A percentile compares a stretch with the other conserved stretches of the same genome.
Conservation (phyloP, 2,113 vertebrate genomes). For the Shinisaurus crocodilurus region DNA sequence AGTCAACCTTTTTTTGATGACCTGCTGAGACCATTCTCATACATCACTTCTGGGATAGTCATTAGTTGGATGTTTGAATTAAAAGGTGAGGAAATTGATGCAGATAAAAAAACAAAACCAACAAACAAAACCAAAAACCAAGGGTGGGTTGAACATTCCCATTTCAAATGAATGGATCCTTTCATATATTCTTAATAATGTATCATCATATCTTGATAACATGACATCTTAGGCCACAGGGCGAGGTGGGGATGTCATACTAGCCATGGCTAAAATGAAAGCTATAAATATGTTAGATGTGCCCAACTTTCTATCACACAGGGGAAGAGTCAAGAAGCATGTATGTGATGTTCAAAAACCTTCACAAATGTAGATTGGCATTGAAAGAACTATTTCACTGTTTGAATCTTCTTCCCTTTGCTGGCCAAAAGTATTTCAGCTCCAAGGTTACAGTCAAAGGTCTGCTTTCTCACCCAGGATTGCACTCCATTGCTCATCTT, state of each 20-base stretch:
- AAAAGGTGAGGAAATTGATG: slow-evolving; percentile 42
- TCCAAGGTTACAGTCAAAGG: neutral
- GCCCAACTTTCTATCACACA: neutral
- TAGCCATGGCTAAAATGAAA: neutral
- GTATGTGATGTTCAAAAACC: neutral
- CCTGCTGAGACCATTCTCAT: slow-evolving; percentile 11
- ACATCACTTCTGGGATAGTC: slow-evolving; percentile 24
- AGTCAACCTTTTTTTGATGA: slow-evolving; percentile 46
- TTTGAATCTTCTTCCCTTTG: neutral
- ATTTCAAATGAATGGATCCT: neutral
- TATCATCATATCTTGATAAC: neutral
- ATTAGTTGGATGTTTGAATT: slow-evolving; percentile 39
- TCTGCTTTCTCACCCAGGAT: neutral
- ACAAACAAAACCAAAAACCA: neutral
- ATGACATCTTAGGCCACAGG: neutral
- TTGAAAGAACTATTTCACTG: neutral
- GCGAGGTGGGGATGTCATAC: neutral
- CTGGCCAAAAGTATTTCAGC: neutral
- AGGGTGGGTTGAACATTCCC: slow-evolving; percentile 4
- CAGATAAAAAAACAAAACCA: neutral
- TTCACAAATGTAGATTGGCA: neutral
- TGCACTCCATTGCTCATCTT: neutral
- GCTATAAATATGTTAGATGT: slow-evolving; percentile 22
- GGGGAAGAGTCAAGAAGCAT: neutral
- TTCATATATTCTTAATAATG: slow-evolving; percentile 23